Base-by-base conservation (phyloP, 2,888 invertebrate species). In the Nemotelus nigrinus region DNA sequence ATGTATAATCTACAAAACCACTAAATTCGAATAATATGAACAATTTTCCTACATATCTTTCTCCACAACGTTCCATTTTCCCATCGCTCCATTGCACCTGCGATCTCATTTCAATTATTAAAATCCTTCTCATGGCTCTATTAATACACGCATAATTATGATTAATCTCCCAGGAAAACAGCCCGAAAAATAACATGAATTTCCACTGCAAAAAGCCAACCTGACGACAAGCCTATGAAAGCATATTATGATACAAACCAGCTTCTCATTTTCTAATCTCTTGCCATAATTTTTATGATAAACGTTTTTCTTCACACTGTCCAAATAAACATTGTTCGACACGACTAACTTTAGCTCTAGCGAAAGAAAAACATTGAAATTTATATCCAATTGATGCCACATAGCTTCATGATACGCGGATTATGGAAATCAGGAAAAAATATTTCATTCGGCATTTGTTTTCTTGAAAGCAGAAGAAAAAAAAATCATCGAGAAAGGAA, bases 401-500 rank as follows among this genome's bases (percentile, higher is more conserved):
- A 2, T 55, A 55, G 41, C n/a, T 43, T 70, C 10, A 39, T 41
- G 8, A 7, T 53, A 50, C 25, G 2, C 4, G 47, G 53, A 70
- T 70, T 70, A 53, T 39, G 53, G 10, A 70, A 53, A 70, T 53
- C 55, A 70, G 55, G 10, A 63, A 63, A 25, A 48, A 68, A 68
- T 41, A 70, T 70, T 45, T 47, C 65, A 65, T 39, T n/a, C 47
- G n/a, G 10, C 39, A 45, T 47, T n/a, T 39, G 41, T 53, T 57
- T 71, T 71, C 44, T 6, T 39, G 3, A 53, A 68, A 53, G n/a
- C 4, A 68, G 41, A 25, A 47, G 39, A 50, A n/a, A 68, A 53
- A n/a, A 71, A 44, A 39, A 57, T 55, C 25, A 25, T 57, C 55
- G 39, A 57, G 43, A 55, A 71, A 71, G 71, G 71, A 71, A 71